phyloP scores from a whole-genome alignment of 2,888 invertebrate species.

The Acanthosepion lycidas region DNA sequence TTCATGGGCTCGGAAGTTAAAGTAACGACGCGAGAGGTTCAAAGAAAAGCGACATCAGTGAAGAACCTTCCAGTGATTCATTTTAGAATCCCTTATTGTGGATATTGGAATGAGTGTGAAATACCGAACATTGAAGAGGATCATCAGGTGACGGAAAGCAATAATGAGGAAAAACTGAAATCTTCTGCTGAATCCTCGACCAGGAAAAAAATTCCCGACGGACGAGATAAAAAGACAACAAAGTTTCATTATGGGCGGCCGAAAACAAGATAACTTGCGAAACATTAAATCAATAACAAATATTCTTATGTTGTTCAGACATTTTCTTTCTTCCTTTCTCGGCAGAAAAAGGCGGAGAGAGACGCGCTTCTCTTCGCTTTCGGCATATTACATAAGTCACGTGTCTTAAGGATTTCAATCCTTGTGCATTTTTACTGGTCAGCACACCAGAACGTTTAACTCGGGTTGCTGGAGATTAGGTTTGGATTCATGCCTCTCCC shows the following conservation, averaged over 20 bases:
- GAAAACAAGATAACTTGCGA: neutral
- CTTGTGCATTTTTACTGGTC: no score
- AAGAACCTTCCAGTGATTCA: neutral
- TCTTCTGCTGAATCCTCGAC: neutral
- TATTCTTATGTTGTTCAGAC: neutral
- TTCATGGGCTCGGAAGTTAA: rapidly evolving
- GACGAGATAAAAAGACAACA: neutral
- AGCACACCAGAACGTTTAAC: no score
- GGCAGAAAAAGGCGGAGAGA: no score
- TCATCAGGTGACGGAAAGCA: neutral
- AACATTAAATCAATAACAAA: no score
- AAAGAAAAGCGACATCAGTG: neutral
- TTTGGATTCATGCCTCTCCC: no score
- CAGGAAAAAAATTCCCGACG: neutral
- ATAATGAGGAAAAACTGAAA: neutral
- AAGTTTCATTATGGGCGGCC: neutral
- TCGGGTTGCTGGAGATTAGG: no score
- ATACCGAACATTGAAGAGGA: neutral
- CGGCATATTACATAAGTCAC: no score
- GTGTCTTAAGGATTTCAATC: no score
- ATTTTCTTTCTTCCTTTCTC: neutral
- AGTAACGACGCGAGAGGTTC: neutral
- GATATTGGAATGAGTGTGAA: neutral
- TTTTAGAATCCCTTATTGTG: neutral
- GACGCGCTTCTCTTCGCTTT: no score